Base-by-base conservation (phyloP, 1,140 invertebrate genomes). In the Ephestia elutella region DNA sequence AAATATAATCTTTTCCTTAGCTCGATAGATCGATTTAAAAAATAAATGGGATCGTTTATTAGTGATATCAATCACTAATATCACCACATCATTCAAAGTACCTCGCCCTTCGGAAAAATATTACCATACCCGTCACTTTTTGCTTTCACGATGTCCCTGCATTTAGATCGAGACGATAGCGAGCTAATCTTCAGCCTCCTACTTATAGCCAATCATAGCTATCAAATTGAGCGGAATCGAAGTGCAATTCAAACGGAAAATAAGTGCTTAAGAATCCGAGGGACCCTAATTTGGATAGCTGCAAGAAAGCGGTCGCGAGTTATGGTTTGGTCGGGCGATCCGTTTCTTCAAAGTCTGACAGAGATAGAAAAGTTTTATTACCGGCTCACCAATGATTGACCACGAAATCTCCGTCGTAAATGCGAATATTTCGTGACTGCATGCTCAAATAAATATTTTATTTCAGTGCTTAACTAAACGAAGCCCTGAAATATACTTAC, bases 301-400 rank as follows among this genome's bases (percentile, higher is more conserved):
- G n/a, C n/a, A n/a, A n/a, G n/a, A 17, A 44, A 44, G 15, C 38
- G 38, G 38, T 44, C n/a, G 38, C n/a, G n/a, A n/a, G n/a, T n/a
- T n/a, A n/a, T n/a, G n/a, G 13, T 44, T 44, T 44, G 13, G 38
- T 44, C n/a, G 38, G 38, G n/a, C n/a, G n/a, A n/a, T 15, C n/a
- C 38, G n/a, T 17, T 44, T n/a, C 13, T 44, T 44, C n/a, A 15
- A 44, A 3, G 38, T 44, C 38, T 15, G 2, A 2, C n/a, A 5
- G 38, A 44, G 38, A 44, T 44, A 44, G 7, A 44, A 32, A 44
- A 44, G 38, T 44, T 44, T 44, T 44, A 44, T 44, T 44, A 15
- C 38, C 38, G 5, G 5, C n/a, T 44, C 38, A 44, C n/a, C 38
- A 44, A 44, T 44, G 15, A 44, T 17, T 44, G 38, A 17, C 2